phyloP scores from a whole-genome alignment of 1,140 invertebrate genomes.

The Liolophura sinensis region DNA sequence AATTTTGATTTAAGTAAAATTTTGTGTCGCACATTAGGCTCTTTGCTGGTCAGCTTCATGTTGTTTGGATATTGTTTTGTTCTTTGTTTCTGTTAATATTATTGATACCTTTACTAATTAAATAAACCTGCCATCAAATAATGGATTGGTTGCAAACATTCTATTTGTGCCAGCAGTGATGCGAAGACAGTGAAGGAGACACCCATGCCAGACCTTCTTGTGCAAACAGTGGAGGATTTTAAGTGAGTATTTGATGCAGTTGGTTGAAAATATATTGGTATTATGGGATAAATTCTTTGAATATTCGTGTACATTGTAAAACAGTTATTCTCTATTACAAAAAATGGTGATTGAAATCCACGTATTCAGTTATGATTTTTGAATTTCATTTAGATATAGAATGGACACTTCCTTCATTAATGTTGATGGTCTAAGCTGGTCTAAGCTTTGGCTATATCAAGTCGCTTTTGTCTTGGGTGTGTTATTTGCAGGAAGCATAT shows the following conservation, averaged over 20 bases:
- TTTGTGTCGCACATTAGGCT: not conserved
- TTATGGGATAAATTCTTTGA: not conserved
- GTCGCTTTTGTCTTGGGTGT: constrained; percentile 19
- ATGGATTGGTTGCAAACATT: too few species aligned
- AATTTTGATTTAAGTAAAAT: not conserved
- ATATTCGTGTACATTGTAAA: not conserved
- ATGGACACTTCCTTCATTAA: not conserved
- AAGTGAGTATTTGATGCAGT: constrained; percentile 59
- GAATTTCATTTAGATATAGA: not conserved
- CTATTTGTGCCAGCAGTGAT: constrained; percentile 48
- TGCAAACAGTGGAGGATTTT: constrained; percentile 64
- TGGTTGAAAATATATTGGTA: not conserved
- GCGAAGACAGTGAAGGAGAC: constrained; percentile 72
- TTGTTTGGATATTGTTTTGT: not conserved
- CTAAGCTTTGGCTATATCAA: not conserved
- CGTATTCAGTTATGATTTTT: not conserved
- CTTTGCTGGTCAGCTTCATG: constrained; percentile 1
- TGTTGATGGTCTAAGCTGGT: not conserved
- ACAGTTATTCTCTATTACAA: not conserved
- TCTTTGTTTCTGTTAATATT: not conserved
- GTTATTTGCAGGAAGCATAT: constrained; percentile 75
- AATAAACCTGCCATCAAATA: too few species aligned
- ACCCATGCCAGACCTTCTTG: constrained; percentile 74
- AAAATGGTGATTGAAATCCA: not conserved
- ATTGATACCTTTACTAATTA: not conserved